Conservation (phyloP, 2,888 invertebrate species). For the Erebia aethiops region DNA sequence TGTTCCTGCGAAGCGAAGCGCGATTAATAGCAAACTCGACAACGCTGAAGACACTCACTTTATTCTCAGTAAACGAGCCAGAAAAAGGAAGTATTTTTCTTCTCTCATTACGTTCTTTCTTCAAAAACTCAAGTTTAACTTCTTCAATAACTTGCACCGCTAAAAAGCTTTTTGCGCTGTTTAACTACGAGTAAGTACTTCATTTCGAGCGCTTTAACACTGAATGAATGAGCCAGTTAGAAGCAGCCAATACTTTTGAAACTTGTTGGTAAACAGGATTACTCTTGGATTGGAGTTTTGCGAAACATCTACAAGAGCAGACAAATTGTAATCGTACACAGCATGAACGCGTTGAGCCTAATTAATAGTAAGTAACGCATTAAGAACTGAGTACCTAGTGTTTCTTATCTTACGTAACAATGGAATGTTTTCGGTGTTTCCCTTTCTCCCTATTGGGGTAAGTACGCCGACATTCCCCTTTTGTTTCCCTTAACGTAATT, state of each 20-base stretch:
- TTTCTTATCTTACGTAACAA: constrained; percentile 22
- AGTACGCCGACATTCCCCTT: constrained; percentile 32
- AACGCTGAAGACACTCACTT: constrained; percentile 40
- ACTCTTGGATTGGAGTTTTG: constrained; percentile 18
- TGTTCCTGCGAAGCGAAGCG: constrained; percentile 49
- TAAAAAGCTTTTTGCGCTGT: constrained; percentile 28
- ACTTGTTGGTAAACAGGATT: constrained; percentile 22
- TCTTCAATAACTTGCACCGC: constrained; percentile 24
- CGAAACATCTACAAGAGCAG: not conserved
- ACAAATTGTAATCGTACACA: not conserved
- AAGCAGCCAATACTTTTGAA: constrained; percentile 30
- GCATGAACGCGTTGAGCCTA: not conserved
- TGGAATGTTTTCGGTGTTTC: constrained; percentile 23
- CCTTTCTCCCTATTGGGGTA: constrained; percentile 34
- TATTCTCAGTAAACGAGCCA: constrained; percentile 39
- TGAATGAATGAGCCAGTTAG: constrained; percentile 39
- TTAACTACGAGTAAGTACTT: constrained; percentile 35
- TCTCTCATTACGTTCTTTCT: constrained; percentile 38
- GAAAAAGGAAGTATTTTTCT: constrained; percentile 33
- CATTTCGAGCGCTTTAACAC: constrained; percentile 36
- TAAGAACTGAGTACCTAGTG: constrained; percentile 1
- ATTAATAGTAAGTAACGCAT: constrained; percentile 4
- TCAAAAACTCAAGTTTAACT: constrained; percentile 31
- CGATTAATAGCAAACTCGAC: constrained; percentile 48
- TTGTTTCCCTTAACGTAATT: constrained; percentile 42